Evolutionary conservation across 2,113 vertebrate genomes (phyloP).

Genomic region (Pygoscelis adeliae): DNA sequence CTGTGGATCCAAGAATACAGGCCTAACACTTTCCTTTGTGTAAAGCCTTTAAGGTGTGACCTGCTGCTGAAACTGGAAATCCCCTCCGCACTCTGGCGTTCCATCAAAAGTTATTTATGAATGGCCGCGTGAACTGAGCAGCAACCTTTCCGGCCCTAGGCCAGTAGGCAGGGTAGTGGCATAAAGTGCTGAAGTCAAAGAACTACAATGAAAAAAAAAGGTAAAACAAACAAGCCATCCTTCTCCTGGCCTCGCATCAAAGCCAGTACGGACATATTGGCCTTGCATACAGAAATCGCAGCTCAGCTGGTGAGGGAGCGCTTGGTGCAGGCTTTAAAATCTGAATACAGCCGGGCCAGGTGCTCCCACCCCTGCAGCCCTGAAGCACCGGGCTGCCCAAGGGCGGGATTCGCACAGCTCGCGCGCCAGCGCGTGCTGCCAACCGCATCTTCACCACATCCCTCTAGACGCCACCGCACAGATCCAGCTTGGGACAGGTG

Average conservation of each 20-base stretch:
- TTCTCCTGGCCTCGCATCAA: background rate
- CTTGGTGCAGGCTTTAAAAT: background rate
- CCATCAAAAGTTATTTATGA: background rate
- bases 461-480: background rate
- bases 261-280: background rate
- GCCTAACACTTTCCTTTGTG: background rate
- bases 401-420: background rate
- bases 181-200: background rate
- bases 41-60: background rate
- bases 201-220: background rate
- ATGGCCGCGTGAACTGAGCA: background rate
- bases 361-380: background rate
- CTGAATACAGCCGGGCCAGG: background rate
- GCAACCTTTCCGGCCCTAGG: background rate
- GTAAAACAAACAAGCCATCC: background rate
- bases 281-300: background rate
- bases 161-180: background rate
- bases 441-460: rapidly evolving
- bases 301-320: background rate
- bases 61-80: background rate
- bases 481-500: background rate
- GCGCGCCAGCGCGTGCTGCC: rapidly evolving
- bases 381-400: background rate
- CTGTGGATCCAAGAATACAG: background rate
- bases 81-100: background rate